Evolutionary conservation across 2,113 vertebrate genomes (phyloP), one percentile per base, ranked within the genome.

Genomic region (Noturus placidus): DNA sequence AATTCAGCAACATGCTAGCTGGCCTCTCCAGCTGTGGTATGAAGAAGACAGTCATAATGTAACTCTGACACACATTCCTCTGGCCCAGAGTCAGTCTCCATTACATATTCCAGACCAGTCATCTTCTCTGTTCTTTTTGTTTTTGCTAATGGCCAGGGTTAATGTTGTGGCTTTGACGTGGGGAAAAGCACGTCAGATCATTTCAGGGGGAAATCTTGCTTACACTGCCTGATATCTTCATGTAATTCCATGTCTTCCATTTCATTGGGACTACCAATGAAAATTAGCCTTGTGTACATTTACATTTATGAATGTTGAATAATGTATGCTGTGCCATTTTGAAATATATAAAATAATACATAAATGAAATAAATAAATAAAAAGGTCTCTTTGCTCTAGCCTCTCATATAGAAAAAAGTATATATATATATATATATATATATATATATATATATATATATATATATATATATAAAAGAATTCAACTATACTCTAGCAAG

Each of bases 61-160:
- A 30, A 59, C 35, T 35, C 35, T 35, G 59, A 80, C 46, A 70
- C 57, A 77, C 78, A 82, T 27, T 72, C 56, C 65, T 50, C 27
- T 13, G 52, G 35, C 65, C 9, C 11, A 19, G 54, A 42, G 54
- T 59, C 61, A 67, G 59, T 27, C 77, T 67, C 59, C 20, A 65
- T 77, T 83, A 83, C 13, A 83, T 74, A 65, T 56, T 35, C 83
- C 46, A 77, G n/a, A 83, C 70, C 19, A 83, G n/a, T 52, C 84
- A 82, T 82, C 89, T 69, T 85, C 89, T 90, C 90, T 38, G 33
- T 90, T 91, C 90, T 76, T 87, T 46, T 46, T 54, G 13, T 82
- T 17, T 46, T 9, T 33, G 42, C 67, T 82, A 87, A 87, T 59
- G 35, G 63, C 14, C 10, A 2, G 30, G n/a, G 78, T 65, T 82